Conservation (phyloP, 2,113 vertebrate genomes). For the Marmota flaviventris region DNA sequence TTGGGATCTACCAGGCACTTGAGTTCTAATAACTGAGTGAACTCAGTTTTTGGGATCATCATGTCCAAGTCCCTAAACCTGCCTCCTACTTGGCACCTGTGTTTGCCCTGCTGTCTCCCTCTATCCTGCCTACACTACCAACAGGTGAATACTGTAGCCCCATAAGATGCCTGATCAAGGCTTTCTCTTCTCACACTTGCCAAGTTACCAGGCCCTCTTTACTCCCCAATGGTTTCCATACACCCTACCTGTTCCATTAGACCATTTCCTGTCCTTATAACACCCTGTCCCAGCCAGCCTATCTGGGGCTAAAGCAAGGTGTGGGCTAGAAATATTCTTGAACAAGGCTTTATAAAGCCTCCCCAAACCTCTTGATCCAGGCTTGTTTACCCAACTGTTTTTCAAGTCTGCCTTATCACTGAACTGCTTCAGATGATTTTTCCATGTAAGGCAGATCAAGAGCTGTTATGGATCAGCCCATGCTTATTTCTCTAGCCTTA, state of each 20-base stretch:
- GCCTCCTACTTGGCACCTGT: not conserved
- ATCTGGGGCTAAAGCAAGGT: not conserved
- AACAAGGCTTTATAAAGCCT: not conserved
- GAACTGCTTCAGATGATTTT: not conserved
- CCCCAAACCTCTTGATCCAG: not conserved
- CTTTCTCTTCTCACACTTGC: not conserved
- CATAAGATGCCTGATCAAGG: not conserved
- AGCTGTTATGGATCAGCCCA: not conserved
- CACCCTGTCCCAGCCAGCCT: not conserved
- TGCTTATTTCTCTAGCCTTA: conserved; percentile 11
- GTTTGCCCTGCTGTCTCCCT: not conserved
- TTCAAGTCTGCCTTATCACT: not conserved
- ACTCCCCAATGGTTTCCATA: not conserved
- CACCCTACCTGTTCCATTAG: not conserved
- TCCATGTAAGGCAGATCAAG: not conserved
- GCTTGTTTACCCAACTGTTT: not conserved
- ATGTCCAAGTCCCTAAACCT: not conserved
- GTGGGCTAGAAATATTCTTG: not conserved
- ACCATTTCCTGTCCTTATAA: not conserved
- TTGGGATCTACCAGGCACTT: not conserved
- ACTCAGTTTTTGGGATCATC: not conserved
- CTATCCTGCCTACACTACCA: not conserved
- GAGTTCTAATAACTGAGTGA: not conserved
- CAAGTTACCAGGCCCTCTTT: not conserved
- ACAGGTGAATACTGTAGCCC: not conserved